These are phyloP conservation scores for Allobates femoralis DNA, from an alignment of 2,797 vertebrate genomes.

Conservation along the genomic window DNA sequence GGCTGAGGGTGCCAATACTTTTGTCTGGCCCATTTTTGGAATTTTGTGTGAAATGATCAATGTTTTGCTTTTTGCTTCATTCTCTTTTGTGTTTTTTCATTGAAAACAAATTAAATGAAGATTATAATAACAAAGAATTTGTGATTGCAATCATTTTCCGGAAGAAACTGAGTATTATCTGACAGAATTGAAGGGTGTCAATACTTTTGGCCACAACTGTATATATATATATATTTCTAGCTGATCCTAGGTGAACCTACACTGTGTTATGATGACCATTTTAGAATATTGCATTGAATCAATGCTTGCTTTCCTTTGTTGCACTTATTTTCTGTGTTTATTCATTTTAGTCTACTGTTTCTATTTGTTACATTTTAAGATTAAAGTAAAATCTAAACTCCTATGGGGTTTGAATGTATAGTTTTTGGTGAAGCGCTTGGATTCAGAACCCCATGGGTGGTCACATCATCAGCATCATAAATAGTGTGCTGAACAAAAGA, in stretches of 20 bases:
- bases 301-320: background rate
- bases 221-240: background rate
- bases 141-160: too few relatives aligned
- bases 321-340: background rate
- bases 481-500: slow-evolving; percentile 51
- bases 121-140: too few relatives aligned
- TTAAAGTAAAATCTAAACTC: background rate
- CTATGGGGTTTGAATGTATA: background rate
- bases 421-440: background rate
- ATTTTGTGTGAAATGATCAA: too few relatives aligned
- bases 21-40: too few relatives aligned
- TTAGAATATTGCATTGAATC: background rate
- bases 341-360: background rate
- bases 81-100: too few relatives aligned
- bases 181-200: too few relatives aligned
- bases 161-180: too few relatives aligned
- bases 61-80: too few relatives aligned
- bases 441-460: slow-evolving; percentile 37
- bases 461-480: slow-evolving; percentile 52
- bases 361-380: background rate
- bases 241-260: background rate
- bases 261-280: background rate
- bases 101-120: too few relatives aligned
- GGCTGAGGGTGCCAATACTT: too few relatives aligned
- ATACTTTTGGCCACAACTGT: too few relatives aligned